Base-by-base conservation (phyloP, 2,888 invertebrate genomes). In the Tetragonula carbonaria region DNA sequence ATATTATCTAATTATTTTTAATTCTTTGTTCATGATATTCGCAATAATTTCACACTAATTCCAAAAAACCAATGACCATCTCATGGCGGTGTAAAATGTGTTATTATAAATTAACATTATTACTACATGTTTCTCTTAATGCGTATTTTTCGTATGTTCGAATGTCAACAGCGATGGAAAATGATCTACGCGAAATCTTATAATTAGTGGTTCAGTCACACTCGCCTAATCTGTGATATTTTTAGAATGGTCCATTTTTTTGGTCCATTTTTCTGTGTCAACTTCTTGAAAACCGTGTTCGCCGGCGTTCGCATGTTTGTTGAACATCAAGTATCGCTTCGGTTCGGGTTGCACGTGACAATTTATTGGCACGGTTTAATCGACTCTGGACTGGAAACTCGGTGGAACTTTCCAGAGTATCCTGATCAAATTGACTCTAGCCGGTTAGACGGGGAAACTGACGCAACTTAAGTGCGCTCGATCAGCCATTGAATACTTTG, bases 291-390 rank as follows among this genome's bases (percentile, higher is more conserved):
- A 77, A 77, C 23, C 6, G 6, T 78, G 70, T 45, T 28, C 62
- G 68, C 11, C 3, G 21, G 4, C 1, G 23, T 33, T 82, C 51
- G 82, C 82, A 74, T 79, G 79, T 51, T 16, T 13, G 23, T 28
- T 16, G 51, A 53, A 57, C 80, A 63, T 80, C 68, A 62, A 45
- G 62, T 23, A n/a, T 33, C 72, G 51, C 38, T 1, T 28, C 62
- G 18, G 62, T 55, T 50, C 78, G 18, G 53, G 51, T 82, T 68
- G 79, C 74, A 33, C 66, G 80, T 80, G 71, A 55, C 65, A 72
- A 80, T 72, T 78, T 62, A 80, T 75, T 38, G 77, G 53, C 83
- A 74, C 73, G n/a, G 70, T 77, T 77, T 68, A 65, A 84, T 83
- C 83, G 82, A 73, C 38, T 72, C 38, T 72, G 72, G 28, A 50